Evolutionary conservation across 2,797 vertebrate species (phyloP), one percentile per base, ranked within the genome.

Genomic region (Acanthurus tractus): DNA sequence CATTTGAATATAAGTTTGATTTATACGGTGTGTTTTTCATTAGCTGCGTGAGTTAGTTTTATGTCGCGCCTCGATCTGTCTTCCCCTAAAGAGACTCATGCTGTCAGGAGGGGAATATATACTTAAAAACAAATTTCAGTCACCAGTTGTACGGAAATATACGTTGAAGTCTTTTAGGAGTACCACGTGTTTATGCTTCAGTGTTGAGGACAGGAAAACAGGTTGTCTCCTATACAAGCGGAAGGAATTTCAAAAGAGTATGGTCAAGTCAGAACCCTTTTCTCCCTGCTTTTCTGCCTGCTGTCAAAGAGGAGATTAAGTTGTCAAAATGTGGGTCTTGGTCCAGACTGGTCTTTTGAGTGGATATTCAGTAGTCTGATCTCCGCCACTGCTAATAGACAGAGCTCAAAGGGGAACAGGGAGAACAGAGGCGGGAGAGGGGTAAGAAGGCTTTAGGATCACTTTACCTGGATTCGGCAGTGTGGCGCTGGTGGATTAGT

Each of bases 391-490:
- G 92, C 93, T 94, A 93, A 94, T 90, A 94, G 94, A 89, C 78
- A 52, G 81, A 90, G 91, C 92, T 95, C 93, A 95, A 93, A 92
- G 90, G 87, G 55, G 85, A 88, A 85, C 56, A 78, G 69, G 48
- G 84, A 88, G 89, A 93, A 90, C 85, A 92, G 88, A 90, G 93
- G 92, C 78, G 88, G 86, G 88, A 87, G 88, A 91, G 89, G 89
- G 86, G 90, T 90, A 92, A 88, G 88, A 46, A 74, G 94, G 93
- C 93, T 95, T 96, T 95, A 95, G 92, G 93, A 95, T 95, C 93
- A 92, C 94, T 95, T 95, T 95, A 95, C 94, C 94, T 94, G 93
- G 94, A 95, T 94, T 93, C 88, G 84, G 91, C 92, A 88, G 89
- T 80, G 88, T 90, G 92, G 94, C 93, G 93, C 93, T 93, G 85